Percentiles rank a stretch among this genome's conserved stretches.
phyloP scores from a whole-genome alignment of 2,113 vertebrate species.

The Eidolon helvum region DNA sequence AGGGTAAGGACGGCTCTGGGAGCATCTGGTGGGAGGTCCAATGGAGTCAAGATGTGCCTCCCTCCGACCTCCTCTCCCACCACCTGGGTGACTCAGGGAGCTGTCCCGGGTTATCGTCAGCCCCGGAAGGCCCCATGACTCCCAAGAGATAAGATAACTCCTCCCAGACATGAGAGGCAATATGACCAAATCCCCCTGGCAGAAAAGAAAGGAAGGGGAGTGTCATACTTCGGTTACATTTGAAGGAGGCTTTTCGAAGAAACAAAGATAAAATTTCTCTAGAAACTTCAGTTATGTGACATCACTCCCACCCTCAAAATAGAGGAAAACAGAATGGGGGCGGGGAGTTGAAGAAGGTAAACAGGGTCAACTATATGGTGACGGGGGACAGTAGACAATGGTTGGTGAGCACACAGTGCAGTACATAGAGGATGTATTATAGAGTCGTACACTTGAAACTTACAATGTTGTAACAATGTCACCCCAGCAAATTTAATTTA shows the following conservation, averaged over 20 bases:
- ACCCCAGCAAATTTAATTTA: neutral
- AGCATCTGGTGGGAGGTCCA: neutral
- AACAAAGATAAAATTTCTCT: neutral
- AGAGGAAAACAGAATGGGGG: neutral
- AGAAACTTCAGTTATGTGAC: neutral
- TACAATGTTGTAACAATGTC: neutral
- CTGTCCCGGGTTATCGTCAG: neutral
- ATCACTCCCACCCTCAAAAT: neutral
- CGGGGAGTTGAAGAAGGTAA: neutral
- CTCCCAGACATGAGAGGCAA: neutral
- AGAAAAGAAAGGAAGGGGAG: neutral
- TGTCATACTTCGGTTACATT: neutral
- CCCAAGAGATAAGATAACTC: neutral
- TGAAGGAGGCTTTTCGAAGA: neutral
- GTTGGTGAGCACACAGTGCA: neutral
- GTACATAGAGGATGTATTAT: neutral
- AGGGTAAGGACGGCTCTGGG: neutral
- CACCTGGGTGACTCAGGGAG: rapidly evolving
- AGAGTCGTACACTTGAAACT: neutral
- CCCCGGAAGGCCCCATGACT: rapidly evolving
- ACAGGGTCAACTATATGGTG: neutral
- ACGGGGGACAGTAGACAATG: neutral
- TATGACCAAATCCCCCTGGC: neutral
- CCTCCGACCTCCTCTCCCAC: neutral
- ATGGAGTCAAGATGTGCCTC: rapidly evolving